phyloP scores from a whole-genome alignment of 2,113 vertebrate genomes.

The Pelmatolapia mariae region DNA sequence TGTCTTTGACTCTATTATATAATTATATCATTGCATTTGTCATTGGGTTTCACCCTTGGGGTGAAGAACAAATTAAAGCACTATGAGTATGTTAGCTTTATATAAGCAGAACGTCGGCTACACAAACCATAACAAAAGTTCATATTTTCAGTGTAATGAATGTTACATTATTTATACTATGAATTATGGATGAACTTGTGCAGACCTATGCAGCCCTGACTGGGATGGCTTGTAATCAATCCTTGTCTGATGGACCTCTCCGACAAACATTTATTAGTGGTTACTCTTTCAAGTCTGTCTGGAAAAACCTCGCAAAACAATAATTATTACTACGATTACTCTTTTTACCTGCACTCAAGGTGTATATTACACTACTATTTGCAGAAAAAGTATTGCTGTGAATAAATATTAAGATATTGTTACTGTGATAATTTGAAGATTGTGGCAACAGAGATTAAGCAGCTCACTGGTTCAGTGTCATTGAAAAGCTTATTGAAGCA shows the following conservation, averaged over 20 bases:
- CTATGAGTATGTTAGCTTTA: conserved; percentile 65
- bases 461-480: conserved; percentile 13
- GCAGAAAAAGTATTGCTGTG: background rate
- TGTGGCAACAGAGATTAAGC: conserved; percentile 26
- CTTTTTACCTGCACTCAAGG: conserved; percentile 21
- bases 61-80: conserved; percentile 73
- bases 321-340: background rate
- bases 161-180: conserved; percentile 76
- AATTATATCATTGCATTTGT: conserved; percentile 73
- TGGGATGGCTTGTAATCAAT: conserved; percentile 61
- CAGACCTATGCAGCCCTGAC: conserved; percentile 56
- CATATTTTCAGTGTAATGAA: conserved; percentile 75
- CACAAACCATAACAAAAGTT: conserved; percentile 66
- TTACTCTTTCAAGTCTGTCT: conserved; percentile 5
- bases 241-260: conserved; percentile 56
- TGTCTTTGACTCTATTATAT: conserved; percentile 58
- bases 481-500: conserved; percentile 35
- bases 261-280: conserved; percentile 60
- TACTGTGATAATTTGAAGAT: conserved; percentile 27
- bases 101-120: conserved; percentile 58
- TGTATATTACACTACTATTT: conserved; percentile 7
- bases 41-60: conserved; percentile 65
- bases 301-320: background rate
- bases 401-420: conserved; percentile 30
- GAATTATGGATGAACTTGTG: conserved; percentile 72